Conservation (phyloP, 2,888 invertebrate genomes). For the Harmothoe impar region DNA sequence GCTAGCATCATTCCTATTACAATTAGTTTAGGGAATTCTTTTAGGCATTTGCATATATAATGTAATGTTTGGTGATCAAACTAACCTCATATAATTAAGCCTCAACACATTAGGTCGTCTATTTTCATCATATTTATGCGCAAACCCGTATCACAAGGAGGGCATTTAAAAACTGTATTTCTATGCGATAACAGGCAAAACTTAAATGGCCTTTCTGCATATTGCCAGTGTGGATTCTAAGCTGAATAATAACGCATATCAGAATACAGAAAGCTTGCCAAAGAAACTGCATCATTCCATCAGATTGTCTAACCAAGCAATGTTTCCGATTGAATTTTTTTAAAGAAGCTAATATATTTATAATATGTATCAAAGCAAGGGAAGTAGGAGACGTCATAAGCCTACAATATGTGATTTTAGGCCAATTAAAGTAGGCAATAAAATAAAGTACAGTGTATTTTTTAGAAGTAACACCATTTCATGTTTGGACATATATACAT, state of each 20-base stretch:
- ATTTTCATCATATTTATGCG: too few species aligned
- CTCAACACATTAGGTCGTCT: not conserved
- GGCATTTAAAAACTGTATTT: too few species aligned
- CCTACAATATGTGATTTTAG: not conserved
- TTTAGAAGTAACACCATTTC: too few species aligned
- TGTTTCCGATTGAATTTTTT: not conserved
- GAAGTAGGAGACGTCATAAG: not conserved
- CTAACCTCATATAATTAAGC: conserved; percentile 15
- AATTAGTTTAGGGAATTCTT: not conserved
- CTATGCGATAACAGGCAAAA: too few species aligned
- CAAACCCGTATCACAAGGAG: too few species aligned
- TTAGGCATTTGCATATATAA: not conserved
- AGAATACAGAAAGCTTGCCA: conserved; percentile 47
- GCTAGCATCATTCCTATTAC: not conserved
- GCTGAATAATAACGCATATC: conserved; percentile 34
- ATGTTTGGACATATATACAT: too few species aligned
- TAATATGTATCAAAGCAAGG: not conserved
- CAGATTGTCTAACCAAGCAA: conserved; percentile 16
- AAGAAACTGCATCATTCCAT: conserved; percentile 43
- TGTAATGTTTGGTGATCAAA: not conserved
- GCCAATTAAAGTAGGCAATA: too few species aligned
- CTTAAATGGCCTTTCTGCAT: too few species aligned
- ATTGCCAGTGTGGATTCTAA: not conserved
- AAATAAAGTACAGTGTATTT: too few species aligned
- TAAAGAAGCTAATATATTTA: not conserved